Evolutionary conservation across 2,113 vertebrate species (phyloP), one percentile per base, ranked within the genome.

Genomic region (Lates calcarifer): DNA sequence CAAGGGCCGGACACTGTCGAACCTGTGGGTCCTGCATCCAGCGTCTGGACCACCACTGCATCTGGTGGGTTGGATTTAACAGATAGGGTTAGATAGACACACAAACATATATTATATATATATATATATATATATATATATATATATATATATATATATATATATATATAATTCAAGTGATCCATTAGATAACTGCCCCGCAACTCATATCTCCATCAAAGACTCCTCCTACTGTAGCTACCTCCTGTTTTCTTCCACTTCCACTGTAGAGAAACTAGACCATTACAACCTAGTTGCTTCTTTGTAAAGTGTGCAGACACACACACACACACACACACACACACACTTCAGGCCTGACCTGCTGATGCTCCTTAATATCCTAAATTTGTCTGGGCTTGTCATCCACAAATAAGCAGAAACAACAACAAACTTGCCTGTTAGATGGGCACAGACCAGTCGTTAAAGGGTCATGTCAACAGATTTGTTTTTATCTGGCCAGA

Each of bases 21-120:
- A 97, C 98, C 43, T 99, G 98, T 22, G 95, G 96, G 39, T 87
- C 93, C 68, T 99, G 98, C 57, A 95, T 99, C 18, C 95, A 91
- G 79, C 96, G 98, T 37, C 92, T 99, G 95, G 98, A 99, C 88
- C 98, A 99, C 86, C 98, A 99, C 81, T 99, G 98, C 76, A 96
- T 99, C 94, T 99, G 98, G 98, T 99, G 96, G 81, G 96, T 96
- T 71, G 53, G 33, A 29, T 67, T 69, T 20, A 26, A 64, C 22
- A 12, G 1, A 22, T 14, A 5, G 37, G 51, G 26, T 20, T 35
- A 67, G 11, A 51, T 26, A 47, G 13, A 43, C 41, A 2, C n/a
- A n/a, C n/a, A n/a, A n/a, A n/a, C n/a, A n/a, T n/a, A n/a, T n/a
- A n/a, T n/a, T n/a, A n/a, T n/a, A n/a, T n/a, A n/a, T n/a, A n/a